Base-by-base conservation (phyloP, 2,797 vertebrate species). In the Coendou prehensilis region DNA sequence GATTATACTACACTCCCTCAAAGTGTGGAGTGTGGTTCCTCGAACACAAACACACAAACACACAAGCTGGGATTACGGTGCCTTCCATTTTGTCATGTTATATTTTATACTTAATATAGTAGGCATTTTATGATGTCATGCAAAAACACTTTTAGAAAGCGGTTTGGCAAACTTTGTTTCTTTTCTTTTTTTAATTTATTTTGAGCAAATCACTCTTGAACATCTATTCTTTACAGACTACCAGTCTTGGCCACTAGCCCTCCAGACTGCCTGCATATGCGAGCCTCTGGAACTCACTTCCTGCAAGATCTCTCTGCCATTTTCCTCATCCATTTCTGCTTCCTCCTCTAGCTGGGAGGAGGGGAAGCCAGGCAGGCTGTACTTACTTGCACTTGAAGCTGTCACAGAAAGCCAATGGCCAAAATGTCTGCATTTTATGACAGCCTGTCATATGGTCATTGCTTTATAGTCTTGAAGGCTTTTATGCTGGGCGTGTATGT, bases 131-230 rank as follows among this genome's bases (percentile, higher is more conserved):
- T 50, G 11, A 86, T 76, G 76, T 82, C 57, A 76, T 75, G 33
- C 59, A 75, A 92, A 96, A 85, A n/a, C 50, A 54, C 20, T 45
- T 89, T 83, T 75, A 79, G 50, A 89, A 91, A 73, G 52, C 5
- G 1, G 13, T 20, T 63, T 90, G 83, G 33, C 22, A 80, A 45
- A 37, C 41, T 11, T 54, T 76, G 20, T 20, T 56, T 57, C 22
- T 57, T n/a, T 59, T 54, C 37, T 79, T 81, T 61, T 67, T 14
- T 75, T 83, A 30, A 15, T 59, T 61, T 61, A 85, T 71, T 82
- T 57, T 45, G 75, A 94, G 63, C 41, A 93, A 50, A 61, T 75
- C 33, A 30, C 5, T 71, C 52, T 89, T 33, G 64, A 78, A 78
- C 23, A 10, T 23, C 26, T 20, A 5, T 28, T 33, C 64, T 92